Base-by-base conservation (phyloP, 2,797 vertebrate genomes). In the Lagocephalus sceleratus region DNA sequence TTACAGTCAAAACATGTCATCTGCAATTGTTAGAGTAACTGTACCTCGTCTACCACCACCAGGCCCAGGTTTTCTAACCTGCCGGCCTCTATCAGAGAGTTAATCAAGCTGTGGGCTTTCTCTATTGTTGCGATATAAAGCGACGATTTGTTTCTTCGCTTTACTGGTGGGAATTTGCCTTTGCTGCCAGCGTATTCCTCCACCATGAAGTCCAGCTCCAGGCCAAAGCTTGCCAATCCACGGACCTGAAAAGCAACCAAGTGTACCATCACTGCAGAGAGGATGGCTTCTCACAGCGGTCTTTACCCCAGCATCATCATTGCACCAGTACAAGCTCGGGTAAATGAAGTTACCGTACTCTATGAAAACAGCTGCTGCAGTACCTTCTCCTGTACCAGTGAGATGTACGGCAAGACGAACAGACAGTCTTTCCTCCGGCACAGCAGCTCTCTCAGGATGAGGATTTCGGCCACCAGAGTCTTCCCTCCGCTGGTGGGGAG, bases 301-400 rank as follows among this genome's bases (percentile, higher is more conserved):
- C 5, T 2, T 40, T 19, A 42, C 19, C 16, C 5, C 17, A 42
- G 8, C 11, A 39, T 9, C 11, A 39, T 39, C 11, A 39, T 17
- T 16, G 39, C 6, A 40, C 26, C 26, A 29, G 26, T 3, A 29
- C 26, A 29, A 29, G 26, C 2, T 29, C 8, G 26, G 3, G 26
- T 10, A 29, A 29, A 9, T 10, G 11, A 29, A 29, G 8, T n/a
- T n/a, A n/a, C n/a, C n/a, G n/a, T n/a, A n/a, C n/a, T n/a, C n/a
- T n/a, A n/a, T n/a, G n/a, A n/a, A n/a, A n/a, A n/a, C n/a, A n/a
- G n/a, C n/a, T n/a, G n/a, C 20, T 20, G 42, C n/a, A 20, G 12
- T 53, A 98, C 94, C 95, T 99, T 99, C 88, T 99, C 97, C 72
- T 98, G 96, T 46, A 99, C 97, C 82, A 99, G 91, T 0, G 97